Base-by-base conservation (phyloP, 2,888 invertebrate species). In the Drosophila quinaria region DNA sequence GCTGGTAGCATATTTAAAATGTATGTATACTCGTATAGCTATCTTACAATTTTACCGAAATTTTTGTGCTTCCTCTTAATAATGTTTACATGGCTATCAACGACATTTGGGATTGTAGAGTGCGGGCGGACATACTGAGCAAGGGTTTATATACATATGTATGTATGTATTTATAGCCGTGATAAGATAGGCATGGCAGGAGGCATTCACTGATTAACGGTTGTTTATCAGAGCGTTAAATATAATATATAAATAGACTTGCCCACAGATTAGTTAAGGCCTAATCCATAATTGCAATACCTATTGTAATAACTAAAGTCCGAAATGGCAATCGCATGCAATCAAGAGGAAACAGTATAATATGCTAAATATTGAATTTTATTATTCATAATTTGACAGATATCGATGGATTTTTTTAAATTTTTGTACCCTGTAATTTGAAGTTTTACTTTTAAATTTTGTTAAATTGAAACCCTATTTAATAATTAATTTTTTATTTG, bases 101-200 rank as follows among this genome's bases (percentile, higher is more conserved):
- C 1, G 31, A 3, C n/a, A 2, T 11, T 39, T 39, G 17, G 25
- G 35, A 33, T 11, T 11, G 25, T 19, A 4, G 15, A 33, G 35
- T 19, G 35, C 50, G 19, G 50, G 19, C 13, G 19, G 50, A n/a
- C 13, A 50, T 3, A 50, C 50, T 19, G 13, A 19, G 5, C 42
- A 39, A 46, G 31, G 55, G 41, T 22, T 37, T 52, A 15, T 37
- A n/a, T 6, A n/a, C n/a, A 3, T 37, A 37, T 13, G 3, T 35
- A 9, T 9, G 9, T 31, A 31, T 11, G 31, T 70, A 70, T 78
- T 66, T 54, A 72, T 73, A 59, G 49, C 13, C 58, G 10, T 22
- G 66, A 74, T 74, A 72, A 74, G 74, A 78, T 72, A 55, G 11
- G n/a, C 29, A 42, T 47, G n/a, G n/a, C 31, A 19, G n/a, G 35